Evolutionary conservation across 2,888 invertebrate genomes (phyloP).

Genomic region (Temnothorax rugatulus): DNA sequence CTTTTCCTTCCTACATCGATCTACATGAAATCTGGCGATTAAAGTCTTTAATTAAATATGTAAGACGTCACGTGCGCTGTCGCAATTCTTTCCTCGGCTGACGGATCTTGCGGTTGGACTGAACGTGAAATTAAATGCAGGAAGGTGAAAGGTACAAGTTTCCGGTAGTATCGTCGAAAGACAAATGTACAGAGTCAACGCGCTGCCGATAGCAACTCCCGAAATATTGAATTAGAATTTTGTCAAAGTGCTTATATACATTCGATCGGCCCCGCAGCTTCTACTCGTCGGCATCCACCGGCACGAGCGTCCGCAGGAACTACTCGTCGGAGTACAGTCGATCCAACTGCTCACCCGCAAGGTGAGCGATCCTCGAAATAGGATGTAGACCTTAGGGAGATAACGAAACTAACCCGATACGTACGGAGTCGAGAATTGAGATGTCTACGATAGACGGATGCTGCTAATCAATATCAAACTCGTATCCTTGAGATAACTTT

Average conservation of each 20-base stretch:
- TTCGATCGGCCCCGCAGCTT: constrained; percentile 75
- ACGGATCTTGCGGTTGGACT: not conserved
- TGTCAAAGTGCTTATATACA: constrained; percentile 50
- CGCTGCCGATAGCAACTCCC: constrained; percentile 59
- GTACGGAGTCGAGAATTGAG: not conserved
- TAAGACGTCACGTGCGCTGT: not conserved
- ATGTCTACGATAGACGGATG: not conserved
- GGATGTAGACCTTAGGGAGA: constrained; percentile 28
- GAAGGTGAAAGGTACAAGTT: not conserved
- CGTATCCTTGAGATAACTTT: not conserved
- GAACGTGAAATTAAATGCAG: not conserved
- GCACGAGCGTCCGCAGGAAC: constrained; percentile 74
- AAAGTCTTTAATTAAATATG: not conserved
- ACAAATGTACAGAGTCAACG: constrained; percentile 1
- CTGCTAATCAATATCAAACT: not conserved
- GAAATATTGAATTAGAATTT: constrained; percentile 8
- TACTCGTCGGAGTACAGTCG: constrained; percentile 76
- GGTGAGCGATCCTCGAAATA: constrained; percentile 73
- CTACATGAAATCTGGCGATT: constrained; percentile 7
- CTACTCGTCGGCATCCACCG: constrained; percentile 73
- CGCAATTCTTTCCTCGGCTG: constrained; percentile 1
- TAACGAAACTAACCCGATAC: not conserved
- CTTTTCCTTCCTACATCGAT: constrained; percentile 11
- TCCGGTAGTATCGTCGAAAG: not conserved
- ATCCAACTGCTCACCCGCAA: constrained; percentile 77